Evolutionary conservation across 1,140 invertebrate genomes (phyloP).

Genomic region (Caenorhabditis remanei): DNA sequence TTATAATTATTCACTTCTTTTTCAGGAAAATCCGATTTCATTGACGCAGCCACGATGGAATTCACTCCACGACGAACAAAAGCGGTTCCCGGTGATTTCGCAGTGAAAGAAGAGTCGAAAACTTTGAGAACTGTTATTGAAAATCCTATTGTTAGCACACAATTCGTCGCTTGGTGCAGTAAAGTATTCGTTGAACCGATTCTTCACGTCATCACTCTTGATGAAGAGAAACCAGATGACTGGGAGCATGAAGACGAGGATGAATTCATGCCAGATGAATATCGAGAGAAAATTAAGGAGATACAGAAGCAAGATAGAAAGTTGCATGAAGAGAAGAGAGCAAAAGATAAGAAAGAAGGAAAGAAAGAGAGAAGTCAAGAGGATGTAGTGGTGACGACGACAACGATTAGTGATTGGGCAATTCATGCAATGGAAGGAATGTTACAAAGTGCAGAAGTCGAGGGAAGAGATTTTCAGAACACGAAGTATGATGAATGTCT

Average conservation of each 20-base stretch:
- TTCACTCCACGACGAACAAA: constrained; percentile 11
- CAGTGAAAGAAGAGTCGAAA: constrained; percentile 41
- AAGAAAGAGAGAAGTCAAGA: constrained; percentile 68
- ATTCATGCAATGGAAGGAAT: constrained; percentile 46
- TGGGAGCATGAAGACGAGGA: constrained; percentile 50
- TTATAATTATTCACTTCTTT: background rate
- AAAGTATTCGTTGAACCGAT: constrained; percentile 75
- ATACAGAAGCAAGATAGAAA: constrained; percentile 64
- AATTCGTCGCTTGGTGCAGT: constrained; percentile 77
- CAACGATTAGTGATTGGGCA: constrained; percentile 51
- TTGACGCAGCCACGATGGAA: background rate
- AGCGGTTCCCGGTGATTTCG: constrained; percentile 32
- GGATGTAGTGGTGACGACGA: constrained; percentile 60
- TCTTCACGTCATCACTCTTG: constrained; percentile 74
- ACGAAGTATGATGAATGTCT: constrained; percentile 19
- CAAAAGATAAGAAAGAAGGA: constrained; percentile 72
- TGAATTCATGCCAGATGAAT: constrained; percentile 69
- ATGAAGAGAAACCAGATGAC: constrained; percentile 53
- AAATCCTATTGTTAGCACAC: constrained; percentile 69
- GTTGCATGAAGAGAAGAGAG: constrained; percentile 72
- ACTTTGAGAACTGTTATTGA: constrained; percentile 39
- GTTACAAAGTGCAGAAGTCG: constrained; percentile 31
- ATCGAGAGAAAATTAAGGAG: constrained; percentile 48
- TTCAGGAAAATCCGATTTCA: constrained; percentile 32
- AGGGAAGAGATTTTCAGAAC: constrained; percentile 22